Evolutionary conservation across 2,113 vertebrate species (phyloP), one percentile per base, ranked within the genome.

Genomic region (Oncorhynchus kisutch): DNA sequence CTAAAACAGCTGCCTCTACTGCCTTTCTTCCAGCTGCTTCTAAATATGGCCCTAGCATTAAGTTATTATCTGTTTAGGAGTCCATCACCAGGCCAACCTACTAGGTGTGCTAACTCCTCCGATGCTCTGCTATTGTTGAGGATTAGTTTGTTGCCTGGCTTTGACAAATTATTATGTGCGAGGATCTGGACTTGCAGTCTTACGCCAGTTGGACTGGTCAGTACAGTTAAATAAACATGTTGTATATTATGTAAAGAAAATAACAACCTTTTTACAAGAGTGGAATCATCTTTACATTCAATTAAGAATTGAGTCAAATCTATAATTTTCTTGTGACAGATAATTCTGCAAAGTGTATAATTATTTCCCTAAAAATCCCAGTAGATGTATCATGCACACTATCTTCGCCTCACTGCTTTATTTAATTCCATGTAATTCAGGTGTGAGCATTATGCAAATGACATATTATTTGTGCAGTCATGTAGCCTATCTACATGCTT

Each of bases 61-160:
- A 91, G 88, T 91, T 84, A 91, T 92, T 90, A 90, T 89, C 88
- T 85, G 87, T 92, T 92, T 92, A 91, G 88, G 88, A 84, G 87
- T 87, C 74, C 80, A 87, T 89, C 86, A 78, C 77, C 51, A 77
- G 79, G 79, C 70, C 22, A 75, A 79, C 82, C 83, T 86, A 78
- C 79, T 78, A 91, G 89, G 88, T 89, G 87, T 82, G 80, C 27
- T 76, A 80, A 79, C 71, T 71, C 80, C 76, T 62, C 70, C 79
- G 79, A 89, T 88, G 83, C 29, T 82, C 76, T 73, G 77, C 76
- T 75, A 78, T 75, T 81, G 75, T 80, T 88, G 82, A 80, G 84
- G 82, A 78, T 88, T 68, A n/a, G 14, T 12, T 4, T 72, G 82
- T 74, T 86, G 39, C 39, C 86, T 85, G 81, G 74, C 27, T 57